A percentile compares a stretch with the other conserved stretches of the same genome.
Conservation (phyloP, 2,888 invertebrate genomes). For the Tenthredo amoena region DNA sequence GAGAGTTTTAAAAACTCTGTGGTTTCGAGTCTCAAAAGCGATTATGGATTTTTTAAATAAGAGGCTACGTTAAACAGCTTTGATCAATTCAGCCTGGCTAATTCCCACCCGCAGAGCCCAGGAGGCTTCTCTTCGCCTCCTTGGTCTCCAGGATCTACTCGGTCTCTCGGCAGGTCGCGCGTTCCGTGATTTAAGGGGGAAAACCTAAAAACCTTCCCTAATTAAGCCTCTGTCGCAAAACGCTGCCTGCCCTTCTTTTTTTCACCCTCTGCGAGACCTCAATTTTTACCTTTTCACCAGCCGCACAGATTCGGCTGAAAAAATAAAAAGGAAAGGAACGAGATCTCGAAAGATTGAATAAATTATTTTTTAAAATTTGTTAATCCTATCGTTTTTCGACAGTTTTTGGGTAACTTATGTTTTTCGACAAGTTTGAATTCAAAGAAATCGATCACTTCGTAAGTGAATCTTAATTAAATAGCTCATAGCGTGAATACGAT, state of each 20-base stretch:
- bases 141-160: slow-evolving; percentile 21
- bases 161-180: slow-evolving; percentile 60
- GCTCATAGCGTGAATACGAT: not conserved
- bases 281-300: slow-evolving; percentile 26
- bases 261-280: slow-evolving; percentile 15
- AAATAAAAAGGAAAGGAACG: not conserved
- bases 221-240: slow-evolving; percentile 71
- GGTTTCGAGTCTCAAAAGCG: slow-evolving; percentile 67
- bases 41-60: slow-evolving; percentile 74
- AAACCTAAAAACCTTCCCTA: slow-evolving; percentile 75
- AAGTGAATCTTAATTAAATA: not conserved
- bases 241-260: slow-evolving; percentile 70
- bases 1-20: slow-evolving; percentile 42
- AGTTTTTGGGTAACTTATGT: too few relatives aligned
- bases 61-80: slow-evolving; percentile 75
- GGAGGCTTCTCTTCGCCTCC: slow-evolving; percentile 48
- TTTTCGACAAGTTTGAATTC: too few relatives aligned
- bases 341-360: not conserved
- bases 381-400: not conserved
- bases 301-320: not conserved
- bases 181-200: slow-evolving; percentile 73
- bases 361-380: not conserved
- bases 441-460: not conserved
- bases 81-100: slow-evolving; percentile 73
- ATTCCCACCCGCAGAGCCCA: slow-evolving; percentile 70